phyloP scores from a whole-genome alignment of 2,888 invertebrate genomes.

The Stenotaenia linearis region DNA sequence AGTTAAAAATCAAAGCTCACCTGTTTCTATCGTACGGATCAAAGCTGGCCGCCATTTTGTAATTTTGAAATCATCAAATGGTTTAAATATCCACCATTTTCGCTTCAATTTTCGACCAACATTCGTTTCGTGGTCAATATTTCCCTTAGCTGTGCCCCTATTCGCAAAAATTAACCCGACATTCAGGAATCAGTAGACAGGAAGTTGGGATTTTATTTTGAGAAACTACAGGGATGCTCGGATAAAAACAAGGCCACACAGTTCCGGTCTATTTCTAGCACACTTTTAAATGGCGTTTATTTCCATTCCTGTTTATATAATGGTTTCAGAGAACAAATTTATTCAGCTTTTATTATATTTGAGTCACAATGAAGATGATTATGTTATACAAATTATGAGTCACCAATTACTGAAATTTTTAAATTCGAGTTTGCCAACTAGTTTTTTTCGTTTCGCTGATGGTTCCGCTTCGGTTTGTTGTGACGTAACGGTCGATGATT shows the following conservation, averaged over 20 bases:
- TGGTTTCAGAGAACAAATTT: too few relatives aligned
- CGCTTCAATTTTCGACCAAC: not conserved
- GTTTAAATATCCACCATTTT: not conserved
- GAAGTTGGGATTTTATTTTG: not conserved
- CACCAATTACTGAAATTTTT: not conserved
- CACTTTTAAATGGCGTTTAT: not conserved
- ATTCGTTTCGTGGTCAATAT: not conserved
- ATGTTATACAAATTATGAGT: not conserved
- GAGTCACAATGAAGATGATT: not conserved
- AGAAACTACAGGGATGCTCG: not conserved
- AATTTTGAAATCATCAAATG: not conserved
- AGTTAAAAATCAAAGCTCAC: constrained; percentile 36
- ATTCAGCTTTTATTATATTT: not conserved
- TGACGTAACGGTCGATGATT: too few relatives aligned
- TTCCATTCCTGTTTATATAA: too few relatives aligned
- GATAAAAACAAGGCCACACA: not conserved
- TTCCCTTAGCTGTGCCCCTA: not conserved
- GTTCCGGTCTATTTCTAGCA: not conserved
- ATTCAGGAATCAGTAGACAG: not conserved
- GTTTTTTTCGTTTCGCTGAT: not conserved
- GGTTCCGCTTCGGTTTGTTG: not conserved
- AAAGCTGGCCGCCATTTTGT: constrained; percentile 59
- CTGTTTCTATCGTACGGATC: constrained; percentile 48
- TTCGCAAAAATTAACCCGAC: not conserved
- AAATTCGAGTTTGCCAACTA: not conserved